phyloP scores from a whole-genome alignment of 2,797 vertebrate genomes.

The Sarcophilus harrisii region DNA sequence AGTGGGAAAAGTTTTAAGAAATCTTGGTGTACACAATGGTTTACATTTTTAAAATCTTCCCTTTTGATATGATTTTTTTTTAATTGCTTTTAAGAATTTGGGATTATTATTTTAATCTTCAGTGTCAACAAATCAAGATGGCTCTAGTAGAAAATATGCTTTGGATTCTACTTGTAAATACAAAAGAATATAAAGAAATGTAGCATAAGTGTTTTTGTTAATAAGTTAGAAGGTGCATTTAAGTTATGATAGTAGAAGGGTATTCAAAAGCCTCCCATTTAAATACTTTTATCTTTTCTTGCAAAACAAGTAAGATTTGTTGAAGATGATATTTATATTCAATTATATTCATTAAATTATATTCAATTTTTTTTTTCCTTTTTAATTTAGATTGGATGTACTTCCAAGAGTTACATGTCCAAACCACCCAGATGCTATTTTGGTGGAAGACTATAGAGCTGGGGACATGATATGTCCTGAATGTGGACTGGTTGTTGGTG shows the following conservation, averaged over 20 bases:
- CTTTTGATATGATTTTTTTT: not conserved
- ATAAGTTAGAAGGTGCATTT: not conserved
- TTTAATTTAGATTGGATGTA: conserved; percentile 85
- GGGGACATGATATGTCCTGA: conserved; percentile 99
- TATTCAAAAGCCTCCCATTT: conserved; percentile 14
- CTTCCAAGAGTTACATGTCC: conserved; percentile 96
- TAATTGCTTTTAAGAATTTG: not conserved
- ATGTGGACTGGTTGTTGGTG: conserved; percentile 98
- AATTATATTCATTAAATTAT: too few species aligned
- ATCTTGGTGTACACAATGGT: not conserved
- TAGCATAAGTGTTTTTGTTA: not conserved
- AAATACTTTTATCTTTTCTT: not conserved
- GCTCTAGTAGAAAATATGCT: not conserved
- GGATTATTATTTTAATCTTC: not conserved
- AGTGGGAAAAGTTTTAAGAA: too few species aligned
- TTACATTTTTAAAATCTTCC: not conserved
- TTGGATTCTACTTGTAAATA: not conserved
- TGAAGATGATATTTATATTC: too few species aligned
- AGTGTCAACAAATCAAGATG: not conserved
- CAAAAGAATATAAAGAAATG: not conserved
- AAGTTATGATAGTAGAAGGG: not conserved
- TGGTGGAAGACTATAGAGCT: conserved; percentile 99
- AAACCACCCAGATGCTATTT: conserved; percentile 95
- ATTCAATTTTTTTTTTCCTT: conserved; percentile 44
- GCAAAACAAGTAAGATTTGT: not conserved